A percentile compares a stretch with the other conserved stretches of the same genome.
Evolutionary conservation across 1,140 invertebrate genomes (phyloP).

Genomic region (Aphaenogaster ashmeadi): DNA sequence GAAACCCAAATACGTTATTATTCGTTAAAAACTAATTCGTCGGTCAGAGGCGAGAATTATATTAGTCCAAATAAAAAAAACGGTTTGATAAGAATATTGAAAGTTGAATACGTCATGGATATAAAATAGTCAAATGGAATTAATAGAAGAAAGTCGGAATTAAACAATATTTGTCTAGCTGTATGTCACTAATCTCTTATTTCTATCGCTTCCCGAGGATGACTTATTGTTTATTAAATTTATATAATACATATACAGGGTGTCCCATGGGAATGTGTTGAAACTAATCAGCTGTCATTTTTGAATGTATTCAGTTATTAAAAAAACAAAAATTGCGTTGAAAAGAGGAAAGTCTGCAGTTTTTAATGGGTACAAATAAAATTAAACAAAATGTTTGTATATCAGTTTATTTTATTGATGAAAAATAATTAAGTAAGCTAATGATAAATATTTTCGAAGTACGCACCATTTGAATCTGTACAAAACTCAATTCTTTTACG

Average conservation of each 20-base stretch:
- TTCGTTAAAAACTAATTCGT: too few relatives aligned
- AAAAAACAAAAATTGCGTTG: not conserved
- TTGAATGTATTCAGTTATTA: not conserved
- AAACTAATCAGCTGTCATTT: not conserved
- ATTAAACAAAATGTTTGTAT: constrained; percentile 1
- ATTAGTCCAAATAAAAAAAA: too few relatives aligned
- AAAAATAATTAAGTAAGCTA: constrained; percentile 1
- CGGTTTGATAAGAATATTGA: too few relatives aligned
- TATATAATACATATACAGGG: not conserved
- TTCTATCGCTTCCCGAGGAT: too few relatives aligned
- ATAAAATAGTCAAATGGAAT: too few relatives aligned
- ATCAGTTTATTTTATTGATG: constrained; percentile 24
- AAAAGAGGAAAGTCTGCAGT: constrained; percentile 7
- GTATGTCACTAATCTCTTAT: too few relatives aligned
- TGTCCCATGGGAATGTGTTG: not conserved
- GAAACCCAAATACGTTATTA: too few relatives aligned
- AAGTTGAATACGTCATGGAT: too few relatives aligned
- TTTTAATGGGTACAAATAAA: constrained; percentile 8
- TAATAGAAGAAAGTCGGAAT: too few relatives aligned
- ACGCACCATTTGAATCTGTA: not conserved
- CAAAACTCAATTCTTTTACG: not conserved
- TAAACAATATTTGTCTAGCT: too few relatives aligned
- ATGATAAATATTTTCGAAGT: constrained; percentile 7
- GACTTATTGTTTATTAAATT: too few relatives aligned
- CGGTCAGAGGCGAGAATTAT: too few relatives aligned